phyloP scores from a whole-genome alignment of 2,888 invertebrate species.

The Oxytorus armatus region DNA sequence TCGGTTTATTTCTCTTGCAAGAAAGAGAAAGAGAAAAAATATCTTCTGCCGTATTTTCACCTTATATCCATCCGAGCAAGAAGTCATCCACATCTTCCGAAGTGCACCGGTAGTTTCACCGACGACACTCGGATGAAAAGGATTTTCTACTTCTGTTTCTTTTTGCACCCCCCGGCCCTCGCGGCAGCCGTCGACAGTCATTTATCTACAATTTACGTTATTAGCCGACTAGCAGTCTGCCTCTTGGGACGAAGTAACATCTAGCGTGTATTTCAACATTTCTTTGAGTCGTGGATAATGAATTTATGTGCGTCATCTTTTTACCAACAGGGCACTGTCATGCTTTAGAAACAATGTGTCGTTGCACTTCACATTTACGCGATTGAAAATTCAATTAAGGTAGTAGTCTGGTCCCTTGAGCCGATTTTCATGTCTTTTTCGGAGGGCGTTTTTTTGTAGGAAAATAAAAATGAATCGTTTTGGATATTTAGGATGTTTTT shows the following conservation, averaged over 20 bases:
- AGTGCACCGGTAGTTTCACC: constrained; percentile 46
- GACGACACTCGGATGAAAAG: constrained; percentile 38
- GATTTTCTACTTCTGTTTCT: constrained; percentile 26
- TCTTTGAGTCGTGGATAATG: constrained; percentile 22
- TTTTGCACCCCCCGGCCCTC: not conserved
- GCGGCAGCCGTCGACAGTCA: constrained; percentile 36
- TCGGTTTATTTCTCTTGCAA: not conserved
- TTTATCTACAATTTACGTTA: constrained; percentile 56
- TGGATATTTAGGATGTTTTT: no score
- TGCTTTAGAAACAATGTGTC: not conserved
- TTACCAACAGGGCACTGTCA: not conserved
- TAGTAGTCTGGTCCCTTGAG: no score
- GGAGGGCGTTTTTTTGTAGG: no score
- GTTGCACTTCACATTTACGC: not conserved
- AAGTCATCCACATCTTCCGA: constrained; percentile 42
- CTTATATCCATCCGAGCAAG: constrained; percentile 51
- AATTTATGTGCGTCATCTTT: not conserved
- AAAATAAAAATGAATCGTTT: no score
- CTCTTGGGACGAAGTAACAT: constrained; percentile 12
- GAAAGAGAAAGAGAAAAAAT: constrained; percentile 11
- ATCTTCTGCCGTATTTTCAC: constrained; percentile 39
- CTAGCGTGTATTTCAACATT: constrained; percentile 14
- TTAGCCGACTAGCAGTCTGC: constrained; percentile 32
- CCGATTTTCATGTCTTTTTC: no score
- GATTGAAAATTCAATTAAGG: not conserved